These are phyloP conservation scores for Trichonephila clavipes DNA, from an alignment of 1,140 invertebrate species.

Conservation along the genomic window DNA sequence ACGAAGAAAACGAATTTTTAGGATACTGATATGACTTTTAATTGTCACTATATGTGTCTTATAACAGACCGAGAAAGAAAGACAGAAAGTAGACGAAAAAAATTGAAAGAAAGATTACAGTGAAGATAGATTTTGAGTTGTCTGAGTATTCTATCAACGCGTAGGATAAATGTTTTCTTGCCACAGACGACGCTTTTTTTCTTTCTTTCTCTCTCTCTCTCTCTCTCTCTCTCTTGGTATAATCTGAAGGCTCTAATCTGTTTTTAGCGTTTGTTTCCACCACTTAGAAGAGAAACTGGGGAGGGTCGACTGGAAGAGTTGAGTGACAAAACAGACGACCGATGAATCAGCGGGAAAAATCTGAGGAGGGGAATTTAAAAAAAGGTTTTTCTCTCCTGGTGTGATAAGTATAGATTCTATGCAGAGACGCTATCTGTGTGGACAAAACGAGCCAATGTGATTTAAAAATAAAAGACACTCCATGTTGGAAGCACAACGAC, in stretches of 20 bases:
- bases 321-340: constrained; percentile 75
- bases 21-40: background rate
- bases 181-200: background rate
- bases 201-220: background rate
- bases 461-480: constrained; percentile 19
- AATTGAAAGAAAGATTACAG: constrained; percentile 21
- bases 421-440: constrained; percentile 6
- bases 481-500: constrained; percentile 22
- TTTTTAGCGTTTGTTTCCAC: constrained; percentile 75
- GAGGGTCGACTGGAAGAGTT: constrained; percentile 39
- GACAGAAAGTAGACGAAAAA: background rate
- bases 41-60: constrained; percentile 12
- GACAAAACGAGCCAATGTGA: constrained; percentile 30
- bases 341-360: constrained; percentile 73
- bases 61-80: background rate
- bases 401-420: constrained; percentile 57
- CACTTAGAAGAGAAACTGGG: constrained; percentile 53
- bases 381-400: constrained; percentile 47
- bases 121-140: constrained; percentile 44
- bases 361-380: constrained; percentile 36
- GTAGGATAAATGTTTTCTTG: constrained; percentile 71
- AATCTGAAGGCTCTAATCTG: constrained; percentile 67
- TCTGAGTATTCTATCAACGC: constrained; percentile 67
- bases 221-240: constrained; percentile 1
- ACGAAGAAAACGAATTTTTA: background rate